A percentile compares a stretch with the other conserved stretches of the same genome.
phyloP scores from a whole-genome alignment of 2,888 invertebrate genomes.

The Panopea generosa region DNA sequence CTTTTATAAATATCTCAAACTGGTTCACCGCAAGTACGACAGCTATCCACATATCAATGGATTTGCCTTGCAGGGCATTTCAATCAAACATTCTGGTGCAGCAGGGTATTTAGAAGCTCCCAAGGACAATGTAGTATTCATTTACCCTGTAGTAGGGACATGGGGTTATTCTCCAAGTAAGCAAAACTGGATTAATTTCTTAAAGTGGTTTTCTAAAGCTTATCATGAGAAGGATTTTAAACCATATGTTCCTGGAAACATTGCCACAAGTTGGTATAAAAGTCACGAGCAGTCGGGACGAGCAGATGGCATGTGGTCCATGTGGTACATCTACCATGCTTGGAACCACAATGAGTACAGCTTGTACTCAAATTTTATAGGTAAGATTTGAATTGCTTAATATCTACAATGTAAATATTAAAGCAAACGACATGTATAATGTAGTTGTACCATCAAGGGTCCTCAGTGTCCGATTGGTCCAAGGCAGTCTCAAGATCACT shows the following conservation, averaged over 20 bases:
- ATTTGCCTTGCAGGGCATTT: conserved; percentile 68
- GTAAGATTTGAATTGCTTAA: conserved; percentile 20
- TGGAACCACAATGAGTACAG: conserved; percentile 67
- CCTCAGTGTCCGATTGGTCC: too few relatives aligned
- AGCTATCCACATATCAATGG: conserved; percentile 64
- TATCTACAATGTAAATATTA: neutral
- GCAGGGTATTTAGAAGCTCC: conserved; percentile 47
- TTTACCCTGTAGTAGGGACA: conserved; percentile 73
- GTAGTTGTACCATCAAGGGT: too few relatives aligned
- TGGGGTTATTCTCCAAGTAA: conserved; percentile 77
- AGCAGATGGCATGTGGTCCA: conserved; percentile 76
- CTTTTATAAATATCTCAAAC: conserved; percentile 75
- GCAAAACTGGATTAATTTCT: conserved; percentile 66
- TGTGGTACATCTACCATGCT: conserved; percentile 79
- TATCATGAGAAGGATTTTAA: conserved; percentile 56
- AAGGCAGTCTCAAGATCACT: too few relatives aligned
- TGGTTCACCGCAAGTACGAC: conserved; percentile 72
- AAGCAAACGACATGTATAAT: too few relatives aligned
- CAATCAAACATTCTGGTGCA: conserved; percentile 64
- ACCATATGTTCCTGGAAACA: conserved; percentile 72
- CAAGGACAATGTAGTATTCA: conserved; percentile 54
- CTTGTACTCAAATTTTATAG: conserved; percentile 67
- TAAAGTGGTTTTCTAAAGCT: conserved; percentile 65
- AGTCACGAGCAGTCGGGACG: conserved; percentile 53
- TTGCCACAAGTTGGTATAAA: conserved; percentile 74